These are phyloP conservation scores for Glaucomys volans DNA, from an alignment of 2,113 vertebrate genomes.

Conservation along the genomic window DNA sequence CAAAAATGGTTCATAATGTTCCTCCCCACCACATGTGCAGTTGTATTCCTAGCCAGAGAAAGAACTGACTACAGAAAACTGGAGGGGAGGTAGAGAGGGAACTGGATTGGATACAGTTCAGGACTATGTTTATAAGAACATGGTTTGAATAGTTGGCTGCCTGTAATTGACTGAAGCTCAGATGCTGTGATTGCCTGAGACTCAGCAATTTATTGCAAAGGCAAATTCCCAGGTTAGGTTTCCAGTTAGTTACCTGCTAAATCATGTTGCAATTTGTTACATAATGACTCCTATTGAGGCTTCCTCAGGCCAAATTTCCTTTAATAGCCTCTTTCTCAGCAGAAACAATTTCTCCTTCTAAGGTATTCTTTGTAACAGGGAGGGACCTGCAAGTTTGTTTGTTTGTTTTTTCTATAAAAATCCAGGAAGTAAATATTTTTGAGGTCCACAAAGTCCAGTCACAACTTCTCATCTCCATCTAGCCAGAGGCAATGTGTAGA, in stretches of 20 bases:
- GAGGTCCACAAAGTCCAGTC: neutral
- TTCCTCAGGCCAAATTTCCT: neutral
- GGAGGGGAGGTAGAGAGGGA: neutral
- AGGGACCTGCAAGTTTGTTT: neutral
- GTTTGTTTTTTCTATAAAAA: neutral
- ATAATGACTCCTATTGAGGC: neutral
- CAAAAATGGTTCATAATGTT: neutral
- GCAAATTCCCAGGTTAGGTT: neutral
- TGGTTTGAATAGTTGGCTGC: too few relatives aligned
- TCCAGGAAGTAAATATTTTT: neutral
- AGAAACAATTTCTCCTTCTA: neutral
- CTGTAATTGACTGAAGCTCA: neutral
- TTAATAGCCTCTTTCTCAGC: neutral
- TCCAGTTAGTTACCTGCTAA: neutral
- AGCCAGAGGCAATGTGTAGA: neutral
- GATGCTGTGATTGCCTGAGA: neutral
- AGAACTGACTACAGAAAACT: neutral
- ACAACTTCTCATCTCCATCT: neutral
- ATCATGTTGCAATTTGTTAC: neutral
- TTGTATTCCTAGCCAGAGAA: neutral
- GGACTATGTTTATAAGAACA: neutral
- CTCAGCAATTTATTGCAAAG: neutral
- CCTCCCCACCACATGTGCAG: neutral
- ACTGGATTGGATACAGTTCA: neutral
- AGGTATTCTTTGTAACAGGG: neutral